Conservation (phyloP, 2,888 invertebrate genomes). For the Notodonta dromedarius region DNA sequence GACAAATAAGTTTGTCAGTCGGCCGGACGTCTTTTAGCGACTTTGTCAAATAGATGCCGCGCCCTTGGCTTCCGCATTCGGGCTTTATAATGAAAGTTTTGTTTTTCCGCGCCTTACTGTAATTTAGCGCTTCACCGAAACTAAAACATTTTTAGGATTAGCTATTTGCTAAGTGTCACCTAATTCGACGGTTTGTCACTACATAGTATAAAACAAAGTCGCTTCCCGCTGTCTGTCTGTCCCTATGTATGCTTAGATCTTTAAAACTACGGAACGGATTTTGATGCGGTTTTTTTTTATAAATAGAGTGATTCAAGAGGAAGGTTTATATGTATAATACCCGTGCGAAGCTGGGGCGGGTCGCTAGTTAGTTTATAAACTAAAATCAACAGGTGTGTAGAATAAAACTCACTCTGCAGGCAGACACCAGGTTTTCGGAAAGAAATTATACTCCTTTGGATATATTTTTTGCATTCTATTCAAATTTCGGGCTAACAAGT, state of each 20-base stretch:
- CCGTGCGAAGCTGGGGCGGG: too few species aligned
- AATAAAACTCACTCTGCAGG: conserved; percentile 91
- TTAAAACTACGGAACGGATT: too few species aligned
- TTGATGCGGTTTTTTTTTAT: too few species aligned
- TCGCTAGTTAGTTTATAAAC: too few species aligned
- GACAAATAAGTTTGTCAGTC: conserved; percentile 93
- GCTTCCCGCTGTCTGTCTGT: too few species aligned
- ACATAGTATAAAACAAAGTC: too few species aligned
- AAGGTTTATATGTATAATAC: too few species aligned
- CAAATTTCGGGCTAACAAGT: conserved; percentile 93
- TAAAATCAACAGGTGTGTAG: too few species aligned
- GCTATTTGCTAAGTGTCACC: not conserved
- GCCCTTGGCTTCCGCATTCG: conserved; percentile 95
- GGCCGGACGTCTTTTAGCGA: conserved; percentile 91
- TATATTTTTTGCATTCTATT: conserved; percentile 95
- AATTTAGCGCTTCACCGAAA: conserved; percentile 89
- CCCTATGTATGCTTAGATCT: too few species aligned
- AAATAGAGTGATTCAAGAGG: too few species aligned
- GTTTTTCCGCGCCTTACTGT: conserved; percentile 87
- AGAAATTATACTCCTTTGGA: conserved; percentile 95
- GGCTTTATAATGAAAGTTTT: conserved; percentile 96
- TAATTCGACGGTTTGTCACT: too few species aligned
- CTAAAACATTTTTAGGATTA: conserved; percentile 59
- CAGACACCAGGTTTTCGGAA: conserved; percentile 97
- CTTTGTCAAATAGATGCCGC: conserved; percentile 94